Percentiles rank a stretch among this genome's conserved stretches.
Evolutionary conservation across 2,113 vertebrate species (phyloP).

Genomic region (Pterophyllum scalare): DNA sequence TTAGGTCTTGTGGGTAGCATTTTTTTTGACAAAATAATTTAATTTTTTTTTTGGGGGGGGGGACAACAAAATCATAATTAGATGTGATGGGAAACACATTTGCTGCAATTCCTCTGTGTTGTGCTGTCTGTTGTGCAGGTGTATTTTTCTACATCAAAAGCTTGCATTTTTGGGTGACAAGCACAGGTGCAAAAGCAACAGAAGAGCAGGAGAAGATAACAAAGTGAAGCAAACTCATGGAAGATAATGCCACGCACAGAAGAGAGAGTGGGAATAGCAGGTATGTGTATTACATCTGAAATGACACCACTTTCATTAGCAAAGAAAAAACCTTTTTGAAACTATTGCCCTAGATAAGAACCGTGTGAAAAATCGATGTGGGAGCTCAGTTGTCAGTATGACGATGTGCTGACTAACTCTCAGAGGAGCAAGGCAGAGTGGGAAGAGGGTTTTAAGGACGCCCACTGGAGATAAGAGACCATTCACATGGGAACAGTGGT

Average conservation of each 20-base stretch:
- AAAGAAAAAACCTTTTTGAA: slow-evolving; percentile 74
- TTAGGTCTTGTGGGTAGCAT: background rate
- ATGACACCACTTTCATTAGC: slow-evolving; percentile 62
- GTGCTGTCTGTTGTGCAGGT: background rate
- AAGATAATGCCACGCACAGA: background rate
- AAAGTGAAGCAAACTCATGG: background rate
- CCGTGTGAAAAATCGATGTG: slow-evolving; percentile 85
- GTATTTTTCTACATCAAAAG: background rate
- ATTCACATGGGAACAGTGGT: slow-evolving; percentile 77
- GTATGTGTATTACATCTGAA: slow-evolving; percentile 49
- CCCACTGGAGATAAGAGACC: slow-evolving; percentile 80
- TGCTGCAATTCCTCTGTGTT: background rate
- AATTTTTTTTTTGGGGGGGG: background rate
- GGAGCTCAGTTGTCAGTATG: slow-evolving; percentile 80
- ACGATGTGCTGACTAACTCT: slow-evolving; percentile 80
- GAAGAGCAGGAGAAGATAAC: background rate
- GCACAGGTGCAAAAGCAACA: background rate
- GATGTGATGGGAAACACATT: background rate
- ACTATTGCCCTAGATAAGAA: slow-evolving; percentile 80
- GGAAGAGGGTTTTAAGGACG: slow-evolving; percentile 81
- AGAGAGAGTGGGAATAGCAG: slow-evolving; percentile 28
- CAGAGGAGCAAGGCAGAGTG: slow-evolving; percentile 69
- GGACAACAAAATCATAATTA: background rate
- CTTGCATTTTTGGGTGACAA: background rate
- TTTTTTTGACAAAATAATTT: background rate